Conservation (phyloP, 2,888 invertebrate species). For the Folsomia candida region DNA sequence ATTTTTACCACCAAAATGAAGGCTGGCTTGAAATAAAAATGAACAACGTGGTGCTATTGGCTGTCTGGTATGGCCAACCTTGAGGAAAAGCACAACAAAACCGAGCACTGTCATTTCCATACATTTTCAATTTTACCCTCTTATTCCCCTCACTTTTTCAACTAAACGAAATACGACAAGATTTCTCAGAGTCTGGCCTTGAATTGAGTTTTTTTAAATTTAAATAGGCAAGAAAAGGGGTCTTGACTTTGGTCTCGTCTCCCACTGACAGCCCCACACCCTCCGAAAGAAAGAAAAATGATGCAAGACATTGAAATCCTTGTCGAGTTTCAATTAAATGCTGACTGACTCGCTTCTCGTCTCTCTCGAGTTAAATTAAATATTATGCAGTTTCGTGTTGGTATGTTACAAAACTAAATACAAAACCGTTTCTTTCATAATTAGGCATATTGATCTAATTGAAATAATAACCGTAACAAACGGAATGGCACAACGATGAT, state of each 20-base stretch:
- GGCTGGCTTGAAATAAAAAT: too few species aligned
- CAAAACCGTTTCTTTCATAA: too few species aligned
- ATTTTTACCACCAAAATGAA: not conserved
- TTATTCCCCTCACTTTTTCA: not conserved
- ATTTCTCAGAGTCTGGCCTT: not conserved
- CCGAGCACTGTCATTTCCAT: slow-evolving; percentile 16
- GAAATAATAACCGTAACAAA: too few species aligned
- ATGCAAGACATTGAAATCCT: slow-evolving; percentile 21
- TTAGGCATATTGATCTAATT: too few species aligned
- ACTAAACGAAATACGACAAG: not conserved
- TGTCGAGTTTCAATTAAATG: too few species aligned
- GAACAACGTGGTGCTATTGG: too few species aligned
- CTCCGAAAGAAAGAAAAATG: slow-evolving; percentile 33
- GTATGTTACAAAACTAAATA: too few species aligned
- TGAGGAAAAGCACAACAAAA: not conserved
- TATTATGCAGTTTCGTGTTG: too few species aligned
- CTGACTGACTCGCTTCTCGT: too few species aligned
- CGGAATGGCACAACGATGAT: too few species aligned
- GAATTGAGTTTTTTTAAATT: slow-evolving; percentile 30
- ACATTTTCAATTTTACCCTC: slow-evolving; percentile 13
- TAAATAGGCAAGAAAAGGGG: slow-evolving; percentile 21
- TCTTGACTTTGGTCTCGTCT: slow-evolving; percentile 14
- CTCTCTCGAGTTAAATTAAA: too few species aligned
- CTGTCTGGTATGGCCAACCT: too few species aligned
- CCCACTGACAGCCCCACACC: slow-evolving; percentile 19